Base-by-base conservation (phyloP, 2,888 invertebrate species). In the Drosophila nigricruria region DNA sequence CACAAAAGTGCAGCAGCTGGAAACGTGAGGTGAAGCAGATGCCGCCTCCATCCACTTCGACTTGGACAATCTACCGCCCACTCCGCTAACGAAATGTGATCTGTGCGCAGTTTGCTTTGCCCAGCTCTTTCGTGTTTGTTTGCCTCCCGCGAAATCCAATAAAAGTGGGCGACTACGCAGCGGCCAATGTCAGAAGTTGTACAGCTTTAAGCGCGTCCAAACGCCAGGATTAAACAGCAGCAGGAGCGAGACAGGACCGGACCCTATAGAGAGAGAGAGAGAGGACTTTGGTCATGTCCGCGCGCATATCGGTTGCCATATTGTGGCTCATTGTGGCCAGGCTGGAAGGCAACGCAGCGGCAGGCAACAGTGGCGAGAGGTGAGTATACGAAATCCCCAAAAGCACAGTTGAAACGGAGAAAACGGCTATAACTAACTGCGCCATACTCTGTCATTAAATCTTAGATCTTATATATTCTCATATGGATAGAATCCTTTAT, bases 321-420 rank as follows among this genome's bases (percentile, higher is more conserved):
- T 30, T 79, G 54, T 69, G 76, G 68, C 68, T 67, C 57, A 60
- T 85, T 60, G 65, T 53, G 75, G 62, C 54, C 70, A 60, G 53
- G 50, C 52, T 80, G 12, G 49, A 53, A 25, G 30, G 53, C 45
- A 25, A 62, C 18, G 30, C 47, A 14, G 63, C 68, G 14, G 53
- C 68, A n/a, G 89, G 89, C 2, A 81, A 77, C 64, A 90, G 88
- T 8, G 80, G 82, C n/a, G 91, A 91, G 77, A 83, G 91, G 91
- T 91, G 73, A 82, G 86, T 6, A 25, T 69, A 18, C 10, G n/a
- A 27, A 27, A 18, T 0, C 1, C 38, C 3, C 9, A 52, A 34
- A 32, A 30, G 0, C 25, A 40, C 12, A 10, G 2, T 42, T 32
- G 14, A 9, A 8, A 0, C 3, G 20, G 32, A 47, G 2, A 2